A percentile compares a stretch with the other conserved stretches of the same genome.
Conservation (phyloP, 2,888 invertebrate species). For the Macrosoma leucophasiata region DNA sequence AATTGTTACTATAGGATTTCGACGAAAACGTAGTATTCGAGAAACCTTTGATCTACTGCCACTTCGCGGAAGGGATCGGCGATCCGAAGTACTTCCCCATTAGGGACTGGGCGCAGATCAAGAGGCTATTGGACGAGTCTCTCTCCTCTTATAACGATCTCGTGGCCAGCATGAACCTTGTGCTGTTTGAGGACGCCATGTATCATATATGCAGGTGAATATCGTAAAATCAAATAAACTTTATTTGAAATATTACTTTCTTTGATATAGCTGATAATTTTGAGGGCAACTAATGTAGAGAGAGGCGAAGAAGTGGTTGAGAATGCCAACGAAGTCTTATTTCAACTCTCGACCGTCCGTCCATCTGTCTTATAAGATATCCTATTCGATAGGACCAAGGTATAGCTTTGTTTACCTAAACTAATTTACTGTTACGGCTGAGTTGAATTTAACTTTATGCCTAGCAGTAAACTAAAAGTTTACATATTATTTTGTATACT, state of each 20-base stretch:
- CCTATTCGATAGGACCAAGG: too few species aligned
- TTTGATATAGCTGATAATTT: background rate
- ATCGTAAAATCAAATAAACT: background rate
- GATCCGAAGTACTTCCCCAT: constrained; percentile 94
- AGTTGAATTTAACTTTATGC: too few species aligned
- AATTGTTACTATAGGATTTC: constrained; percentile 79
- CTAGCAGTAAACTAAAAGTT: too few species aligned
- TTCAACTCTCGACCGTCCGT: too few species aligned
- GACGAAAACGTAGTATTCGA: constrained; percentile 83
- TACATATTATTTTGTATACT: too few species aligned
- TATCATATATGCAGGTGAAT: constrained; percentile 88
- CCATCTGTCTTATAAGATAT: too few species aligned
- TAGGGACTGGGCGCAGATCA: constrained; percentile 80
- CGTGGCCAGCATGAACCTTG: constrained; percentile 93
- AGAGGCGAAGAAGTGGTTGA: too few species aligned
- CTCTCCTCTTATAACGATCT: constrained; percentile 91
- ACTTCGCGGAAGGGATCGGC: constrained; percentile 93
- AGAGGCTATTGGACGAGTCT: constrained; percentile 85
- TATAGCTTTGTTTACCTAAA: too few species aligned
- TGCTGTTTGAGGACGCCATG: constrained; percentile 97
- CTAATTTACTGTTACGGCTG: too few species aligned
- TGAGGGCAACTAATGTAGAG: too few species aligned
- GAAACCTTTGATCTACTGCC: constrained; percentile 91
- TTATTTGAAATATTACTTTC: background rate
- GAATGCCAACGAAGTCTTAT: too few species aligned